Evolutionary conservation across 1,140 invertebrate genomes (phyloP).

Genomic region (Drosophila ficusphila): DNA sequence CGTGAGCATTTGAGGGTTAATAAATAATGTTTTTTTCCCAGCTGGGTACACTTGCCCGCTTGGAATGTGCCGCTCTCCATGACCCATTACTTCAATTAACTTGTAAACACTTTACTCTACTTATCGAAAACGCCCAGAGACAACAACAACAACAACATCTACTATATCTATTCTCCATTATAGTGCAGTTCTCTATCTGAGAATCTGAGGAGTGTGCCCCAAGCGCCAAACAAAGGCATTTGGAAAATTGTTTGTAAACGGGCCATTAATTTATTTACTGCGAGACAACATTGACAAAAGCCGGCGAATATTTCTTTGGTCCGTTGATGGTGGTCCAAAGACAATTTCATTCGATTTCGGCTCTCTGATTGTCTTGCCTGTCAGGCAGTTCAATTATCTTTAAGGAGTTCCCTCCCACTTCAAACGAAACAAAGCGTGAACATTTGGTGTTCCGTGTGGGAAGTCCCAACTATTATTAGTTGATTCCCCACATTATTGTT

Average conservation of each 20-base stretch:
- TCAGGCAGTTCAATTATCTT: slow-evolving; percentile 19
- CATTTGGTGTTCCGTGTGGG: slow-evolving; percentile 19
- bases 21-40: slow-evolving; percentile 15
- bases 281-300: slow-evolving; percentile 17
- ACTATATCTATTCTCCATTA: slow-evolving; percentile 27
- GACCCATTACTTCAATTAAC: slow-evolving; percentile 66
- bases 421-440: not conserved
- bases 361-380: slow-evolving; percentile 12
- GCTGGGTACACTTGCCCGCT: slow-evolving; percentile 3
- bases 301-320: slow-evolving; percentile 3
- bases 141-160: not conserved
- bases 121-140: slow-evolving; percentile 33
- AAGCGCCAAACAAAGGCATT: slow-evolving; percentile 31
- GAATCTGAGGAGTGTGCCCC: slow-evolving; percentile 3
- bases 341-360: not conserved
- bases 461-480: slow-evolving; percentile 10
- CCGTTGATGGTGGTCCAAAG: slow-evolving; percentile 3
- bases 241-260: slow-evolving; percentile 52
- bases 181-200: slow-evolving; percentile 14
- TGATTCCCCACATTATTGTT: slow-evolving; percentile 21
- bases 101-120: slow-evolving; percentile 60
- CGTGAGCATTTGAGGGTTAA: slow-evolving; percentile 42
- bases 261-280: slow-evolving; percentile 50
- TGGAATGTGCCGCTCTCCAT: slow-evolving; percentile 30
- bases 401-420: not conserved